Evolutionary conservation across 1,140 invertebrate genomes (phyloP).

Genomic region (Camponotus pennsylvanicus): DNA sequence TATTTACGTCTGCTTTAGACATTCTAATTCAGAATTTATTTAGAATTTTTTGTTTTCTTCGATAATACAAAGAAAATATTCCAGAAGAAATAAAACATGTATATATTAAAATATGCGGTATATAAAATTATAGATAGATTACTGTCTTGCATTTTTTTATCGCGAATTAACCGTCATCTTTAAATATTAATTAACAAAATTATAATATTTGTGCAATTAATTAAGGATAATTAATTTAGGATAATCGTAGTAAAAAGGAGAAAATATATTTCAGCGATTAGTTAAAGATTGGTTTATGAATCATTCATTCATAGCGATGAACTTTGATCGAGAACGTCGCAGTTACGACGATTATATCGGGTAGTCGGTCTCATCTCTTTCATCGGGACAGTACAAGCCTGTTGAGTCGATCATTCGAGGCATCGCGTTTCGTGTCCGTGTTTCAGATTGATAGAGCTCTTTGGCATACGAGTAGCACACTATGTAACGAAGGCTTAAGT

Average conservation of each 20-base stretch:
- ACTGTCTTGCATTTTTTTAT: too few relatives aligned
- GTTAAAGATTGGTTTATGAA: not conserved
- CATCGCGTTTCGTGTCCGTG: not conserved
- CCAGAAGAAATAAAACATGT: too few relatives aligned
- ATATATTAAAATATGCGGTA: too few relatives aligned
- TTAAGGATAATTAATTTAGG: too few relatives aligned
- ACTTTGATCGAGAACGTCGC: not conserved
- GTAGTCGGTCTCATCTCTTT: slow-evolving; percentile 12
- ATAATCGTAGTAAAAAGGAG: not conserved
- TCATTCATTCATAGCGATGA: not conserved
- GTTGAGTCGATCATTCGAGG: slow-evolving; percentile 35
- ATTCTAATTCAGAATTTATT: not conserved
- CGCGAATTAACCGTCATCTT: too few relatives aligned
- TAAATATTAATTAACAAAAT: too few relatives aligned
- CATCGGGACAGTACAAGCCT: slow-evolving; percentile 19
- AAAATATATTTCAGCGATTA: not conserved
- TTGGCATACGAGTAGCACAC: slow-evolving; percentile 45
- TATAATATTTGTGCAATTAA: too few relatives aligned
- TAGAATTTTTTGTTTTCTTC: not conserved
- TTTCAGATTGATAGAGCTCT: slow-evolving; percentile 45
- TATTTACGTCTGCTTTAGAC: not conserved
- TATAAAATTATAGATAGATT: not conserved
- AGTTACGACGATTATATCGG: not conserved
- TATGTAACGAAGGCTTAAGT: slow-evolving; percentile 66
- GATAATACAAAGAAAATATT: too few relatives aligned